Evolutionary conservation across 2,888 invertebrate genomes (phyloP), one percentile per base, ranked within the genome.

Genomic region (Sepiola atlantica): DNA sequence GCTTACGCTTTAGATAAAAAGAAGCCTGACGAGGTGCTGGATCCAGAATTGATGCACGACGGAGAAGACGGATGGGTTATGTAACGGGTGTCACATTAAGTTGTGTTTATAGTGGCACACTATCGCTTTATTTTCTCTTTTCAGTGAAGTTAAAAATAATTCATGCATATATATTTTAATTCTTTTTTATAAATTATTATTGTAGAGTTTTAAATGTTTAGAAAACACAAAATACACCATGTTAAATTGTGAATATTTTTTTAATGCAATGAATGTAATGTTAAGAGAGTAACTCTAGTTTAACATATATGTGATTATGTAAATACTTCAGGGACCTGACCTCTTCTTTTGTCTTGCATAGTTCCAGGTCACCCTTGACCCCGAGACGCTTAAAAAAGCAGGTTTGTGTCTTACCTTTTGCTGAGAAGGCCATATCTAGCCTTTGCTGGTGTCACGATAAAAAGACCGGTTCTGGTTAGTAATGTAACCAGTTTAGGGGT

Each of bases 31-130:
- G 98, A 98, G 95, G 97, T 98, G 94, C 97, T 98, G 18, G 98
- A 99, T 97, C 98, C 98, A 92, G 97, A 98, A 94, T 96, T 98
- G 0, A 97, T 97, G n/a, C 98, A 98, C 97, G 96, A 97, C 96
- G 99, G 98, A 35, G 98, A 98, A 95, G 98, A 98, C 97, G 99
- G 98, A 28, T 99, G 99, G 99, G 98, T 99, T 21, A 99, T 98
- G 97, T 99, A 99, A 97, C 98, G 99, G 96, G 97, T 99, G 95
- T 98, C 98, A 32, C 99, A 99, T 16, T 96, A 90, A 24, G 77
- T n/a, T 77, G n/a, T 77, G 77, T 6, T 57, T 16, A 57, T 20
- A 20, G 77, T 77, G 28, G 14, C 77, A 77, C 77, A 77, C 10
- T 77, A 77, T 77, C 77, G n/a, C 77, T 77, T n/a, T n/a, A 77